These are phyloP conservation scores for Cydia amplana DNA, from an alignment of 1,140 invertebrate species.

Conservation along the genomic window DNA sequence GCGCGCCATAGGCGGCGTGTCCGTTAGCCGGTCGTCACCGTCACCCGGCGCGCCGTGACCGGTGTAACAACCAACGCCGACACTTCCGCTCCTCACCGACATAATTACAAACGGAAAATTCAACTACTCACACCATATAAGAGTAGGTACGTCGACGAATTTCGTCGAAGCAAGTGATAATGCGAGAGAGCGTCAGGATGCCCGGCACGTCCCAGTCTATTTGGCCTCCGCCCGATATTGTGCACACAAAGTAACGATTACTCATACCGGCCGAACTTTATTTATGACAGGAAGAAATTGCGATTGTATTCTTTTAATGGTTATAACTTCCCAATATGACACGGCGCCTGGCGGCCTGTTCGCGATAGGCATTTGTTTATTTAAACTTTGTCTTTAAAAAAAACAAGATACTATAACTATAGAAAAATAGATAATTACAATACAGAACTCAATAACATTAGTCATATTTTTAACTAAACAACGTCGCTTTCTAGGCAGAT, in stretches of 20 bases:
- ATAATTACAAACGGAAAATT: conserved; percentile 77
- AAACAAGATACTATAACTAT: background rate
- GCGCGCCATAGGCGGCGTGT: conserved; percentile 56
- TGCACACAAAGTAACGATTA: conserved; percentile 75
- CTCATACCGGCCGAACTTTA: conserved; percentile 71
- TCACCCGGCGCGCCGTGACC: conserved; percentile 54
- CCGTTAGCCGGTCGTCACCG: conserved; percentile 66
- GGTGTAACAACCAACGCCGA: conserved; percentile 60
- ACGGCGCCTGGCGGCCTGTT: conserved; percentile 47
- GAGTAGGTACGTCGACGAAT: conserved; percentile 57
- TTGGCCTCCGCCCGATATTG: conserved; percentile 69
- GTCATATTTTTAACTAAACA: no score
- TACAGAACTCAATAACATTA: no score
- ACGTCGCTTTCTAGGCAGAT: no score
- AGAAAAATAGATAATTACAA: background rate
- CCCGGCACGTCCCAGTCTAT: conserved; percentile 71
- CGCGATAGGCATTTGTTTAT: conserved; percentile 34
- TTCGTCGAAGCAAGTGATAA: conserved; percentile 51
- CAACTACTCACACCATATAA: conserved; percentile 60
- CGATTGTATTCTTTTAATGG: conserved; percentile 75
- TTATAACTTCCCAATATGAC: conserved; percentile 73
- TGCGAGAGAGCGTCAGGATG: conserved; percentile 46
- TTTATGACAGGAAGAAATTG: conserved; percentile 78
- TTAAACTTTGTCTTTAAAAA: background rate
- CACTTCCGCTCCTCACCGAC: conserved; percentile 67